Evolutionary conservation across 2,888 invertebrate species (phyloP).

Genomic region (Tipula lateralis): DNA sequence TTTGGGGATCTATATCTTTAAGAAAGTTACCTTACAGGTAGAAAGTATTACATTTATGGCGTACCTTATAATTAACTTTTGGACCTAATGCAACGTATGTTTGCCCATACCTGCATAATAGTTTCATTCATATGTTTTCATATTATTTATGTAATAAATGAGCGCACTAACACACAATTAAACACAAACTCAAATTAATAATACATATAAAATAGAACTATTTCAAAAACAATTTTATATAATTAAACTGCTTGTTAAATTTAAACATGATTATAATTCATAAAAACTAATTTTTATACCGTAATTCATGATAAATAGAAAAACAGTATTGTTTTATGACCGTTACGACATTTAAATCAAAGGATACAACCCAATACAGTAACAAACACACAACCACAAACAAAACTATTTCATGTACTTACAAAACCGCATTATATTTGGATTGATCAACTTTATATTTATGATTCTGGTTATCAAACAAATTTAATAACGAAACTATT

Average conservation of each 20-base stretch:
- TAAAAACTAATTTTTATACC: not conserved
- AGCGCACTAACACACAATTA: not conserved
- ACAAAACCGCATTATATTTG: not conserved
- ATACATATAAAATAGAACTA: not conserved
- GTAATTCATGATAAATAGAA: not conserved
- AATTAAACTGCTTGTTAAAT: not conserved
- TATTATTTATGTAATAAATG: no score
- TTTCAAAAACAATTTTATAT: not conserved
- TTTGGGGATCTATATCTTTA: not conserved
- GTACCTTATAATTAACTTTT: not conserved
- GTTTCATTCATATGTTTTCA: not conserved
- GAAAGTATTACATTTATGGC: not conserved
- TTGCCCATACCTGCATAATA: not conserved
- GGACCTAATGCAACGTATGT: not conserved
- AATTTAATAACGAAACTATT: not conserved
- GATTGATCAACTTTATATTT: no score
- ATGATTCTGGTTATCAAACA: not conserved
- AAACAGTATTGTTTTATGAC: not conserved
- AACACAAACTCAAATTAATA: not conserved
- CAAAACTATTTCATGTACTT: not conserved
- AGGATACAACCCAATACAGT: not conserved
- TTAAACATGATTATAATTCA: not conserved
- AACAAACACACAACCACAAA: not conserved
- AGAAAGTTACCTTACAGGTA: not conserved
- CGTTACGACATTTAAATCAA: conserved; percentile 11